Conservation (phyloP, 1,140 invertebrate genomes). For the Tribolium madens region DNA sequence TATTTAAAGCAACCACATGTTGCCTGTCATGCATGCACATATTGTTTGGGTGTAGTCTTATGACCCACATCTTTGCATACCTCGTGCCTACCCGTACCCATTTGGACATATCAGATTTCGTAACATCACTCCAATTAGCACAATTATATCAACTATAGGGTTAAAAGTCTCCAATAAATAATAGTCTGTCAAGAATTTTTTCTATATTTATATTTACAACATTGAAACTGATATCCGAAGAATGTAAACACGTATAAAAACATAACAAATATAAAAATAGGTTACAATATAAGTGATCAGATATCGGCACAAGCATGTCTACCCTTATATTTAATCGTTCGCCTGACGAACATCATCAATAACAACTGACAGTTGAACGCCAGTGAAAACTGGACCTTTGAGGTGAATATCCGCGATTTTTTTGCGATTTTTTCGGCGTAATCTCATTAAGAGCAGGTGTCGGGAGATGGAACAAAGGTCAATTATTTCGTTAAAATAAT, state of each 20-base stretch:
- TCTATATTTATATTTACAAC: conserved; percentile 17
- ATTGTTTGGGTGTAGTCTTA: background rate
- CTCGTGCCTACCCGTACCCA: background rate
- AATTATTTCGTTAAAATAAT: conserved; percentile 21
- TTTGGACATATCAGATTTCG: conserved; percentile 7
- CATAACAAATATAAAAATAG: conserved; percentile 33
- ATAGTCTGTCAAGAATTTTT: conserved; percentile 15
- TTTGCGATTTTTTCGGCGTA: background rate
- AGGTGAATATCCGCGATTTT: conserved; percentile 27
- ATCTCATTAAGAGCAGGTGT: conserved; percentile 24
- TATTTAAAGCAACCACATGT: background rate
- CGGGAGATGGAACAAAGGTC: background rate
- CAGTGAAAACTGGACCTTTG: conserved; percentile 43
- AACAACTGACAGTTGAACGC: conserved; percentile 52
- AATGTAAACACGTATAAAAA: conserved; percentile 36
- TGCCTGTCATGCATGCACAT: background rate
- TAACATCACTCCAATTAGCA: conserved; percentile 7
- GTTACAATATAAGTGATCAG: conserved; percentile 47
- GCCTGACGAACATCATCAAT: conserved; percentile 55
- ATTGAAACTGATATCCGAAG: conserved; percentile 7
- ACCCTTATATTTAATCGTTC: conserved; percentile 54
- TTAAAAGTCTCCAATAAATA: conserved; percentile 20
- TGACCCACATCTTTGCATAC: background rate
- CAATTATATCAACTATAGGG: conserved; percentile 6
- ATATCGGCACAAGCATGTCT: conserved; percentile 50